Evolutionary conservation across 2,113 vertebrate genomes (phyloP).

Genomic region (Crotalus tigris): DNA sequence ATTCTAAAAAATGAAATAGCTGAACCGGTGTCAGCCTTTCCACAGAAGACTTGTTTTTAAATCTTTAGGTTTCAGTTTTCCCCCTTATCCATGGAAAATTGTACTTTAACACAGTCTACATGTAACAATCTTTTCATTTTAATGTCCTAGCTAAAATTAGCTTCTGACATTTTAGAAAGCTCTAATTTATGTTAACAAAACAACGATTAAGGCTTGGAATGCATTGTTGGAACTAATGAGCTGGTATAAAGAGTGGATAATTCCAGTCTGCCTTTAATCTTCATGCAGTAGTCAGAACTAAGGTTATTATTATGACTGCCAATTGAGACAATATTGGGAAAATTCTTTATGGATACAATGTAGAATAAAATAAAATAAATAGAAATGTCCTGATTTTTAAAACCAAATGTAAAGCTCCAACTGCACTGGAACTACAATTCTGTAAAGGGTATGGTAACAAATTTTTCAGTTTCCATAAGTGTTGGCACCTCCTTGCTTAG

Average conservation of each 20-base stretch:
- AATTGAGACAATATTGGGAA: conserved; percentile 41
- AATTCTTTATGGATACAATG: conserved; percentile 29
- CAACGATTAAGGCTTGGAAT: conserved; percentile 55
- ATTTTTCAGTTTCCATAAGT: not conserved
- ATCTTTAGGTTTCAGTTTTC: conserved; percentile 24
- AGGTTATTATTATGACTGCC: conserved; percentile 35
- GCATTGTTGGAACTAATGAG: conserved; percentile 45
- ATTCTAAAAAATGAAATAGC: not conserved
- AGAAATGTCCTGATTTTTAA: not conserved
- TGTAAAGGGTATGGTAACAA: not conserved
- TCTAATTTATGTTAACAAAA: conserved; percentile 54
- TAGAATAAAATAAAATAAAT: conserved; percentile 14
- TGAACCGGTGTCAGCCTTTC: not conserved
- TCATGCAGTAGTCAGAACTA: conserved; percentile 38
- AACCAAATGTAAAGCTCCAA: not conserved
- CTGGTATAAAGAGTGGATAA: conserved; percentile 40
- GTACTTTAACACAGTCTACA: conserved; percentile 38
- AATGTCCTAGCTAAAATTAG: conserved; percentile 64
- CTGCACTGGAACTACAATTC: not conserved
- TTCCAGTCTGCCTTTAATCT: conserved; percentile 43
- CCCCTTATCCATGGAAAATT: conserved; percentile 41
- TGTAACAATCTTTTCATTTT: conserved; percentile 55
- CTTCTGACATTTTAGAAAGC: conserved; percentile 43
- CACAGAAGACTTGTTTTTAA: not conserved
- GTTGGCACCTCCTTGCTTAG: not conserved